phyloP scores from a whole-genome alignment of 2,113 vertebrate genomes.

The Chrysochloris asiatica region DNA sequence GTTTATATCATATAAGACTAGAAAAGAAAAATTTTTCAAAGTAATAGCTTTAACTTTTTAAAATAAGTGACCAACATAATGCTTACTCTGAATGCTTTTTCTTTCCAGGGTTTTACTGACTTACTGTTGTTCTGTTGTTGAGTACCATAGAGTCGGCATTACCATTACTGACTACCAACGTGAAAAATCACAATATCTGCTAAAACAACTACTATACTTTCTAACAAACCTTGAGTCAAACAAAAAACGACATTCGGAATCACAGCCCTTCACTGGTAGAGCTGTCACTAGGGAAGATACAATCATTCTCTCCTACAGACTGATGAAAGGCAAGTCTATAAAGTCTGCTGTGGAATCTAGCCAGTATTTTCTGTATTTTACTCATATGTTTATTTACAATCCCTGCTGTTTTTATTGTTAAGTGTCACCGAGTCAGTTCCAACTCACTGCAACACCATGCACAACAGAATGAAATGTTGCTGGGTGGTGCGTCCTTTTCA shows the following conservation, averaged over 20 bases:
- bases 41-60: background rate
- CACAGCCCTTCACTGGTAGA: background rate
- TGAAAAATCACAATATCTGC: background rate
- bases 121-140: no score
- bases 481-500: no score
- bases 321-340: background rate
- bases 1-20: no score
- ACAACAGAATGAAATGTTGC: no score
- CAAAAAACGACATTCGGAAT: slow-evolving; percentile 34
- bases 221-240: slow-evolving; percentile 24
- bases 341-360: background rate
- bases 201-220: slow-evolving; percentile 39
- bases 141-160: no score
- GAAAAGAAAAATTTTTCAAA: no score
- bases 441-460: no score
- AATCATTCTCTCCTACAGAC: background rate
- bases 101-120: no score
- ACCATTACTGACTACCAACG: background rate
- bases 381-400: background rate
- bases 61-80: no score
- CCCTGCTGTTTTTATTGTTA: no score
- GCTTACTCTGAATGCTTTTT: no score
- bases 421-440: no score
- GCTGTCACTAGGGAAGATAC: background rate
- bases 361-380: slow-evolving; percentile 17